These are phyloP conservation scores for Drosophila busckii DNA, from an alignment of 1,140 invertebrate genomes.

Conservation along the genomic window DNA sequence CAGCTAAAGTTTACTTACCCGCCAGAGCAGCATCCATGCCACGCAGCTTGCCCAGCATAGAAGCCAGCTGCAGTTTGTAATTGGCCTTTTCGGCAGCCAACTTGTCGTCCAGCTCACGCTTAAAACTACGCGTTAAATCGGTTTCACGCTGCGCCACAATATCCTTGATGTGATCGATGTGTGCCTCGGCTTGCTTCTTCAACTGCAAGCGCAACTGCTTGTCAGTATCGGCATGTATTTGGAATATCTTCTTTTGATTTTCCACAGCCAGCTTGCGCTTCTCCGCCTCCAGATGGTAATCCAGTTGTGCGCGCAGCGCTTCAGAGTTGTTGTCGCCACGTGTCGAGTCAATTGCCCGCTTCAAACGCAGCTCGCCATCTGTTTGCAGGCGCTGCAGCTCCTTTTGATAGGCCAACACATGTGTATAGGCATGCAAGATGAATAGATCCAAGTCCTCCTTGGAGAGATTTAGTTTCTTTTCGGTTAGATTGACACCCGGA, in stretches of 20 bases:
- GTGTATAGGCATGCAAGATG: constrained; percentile 83
- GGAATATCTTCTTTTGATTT: constrained; percentile 81
- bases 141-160: constrained; percentile 85
- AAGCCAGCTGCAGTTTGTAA: constrained; percentile 89
- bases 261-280: constrained; percentile 80
- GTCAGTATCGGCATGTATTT: constrained; percentile 84
- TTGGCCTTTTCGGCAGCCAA: constrained; percentile 84
- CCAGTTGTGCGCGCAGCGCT: constrained; percentile 80
- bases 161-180: constrained; percentile 89
- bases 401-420: constrained; percentile 85
- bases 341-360: constrained; percentile 82
- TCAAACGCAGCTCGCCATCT: constrained; percentile 82
- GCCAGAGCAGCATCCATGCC: constrained; percentile 93
- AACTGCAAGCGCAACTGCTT: constrained; percentile 87
- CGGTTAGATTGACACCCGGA: constrained; percentile 84
- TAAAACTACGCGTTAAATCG: constrained; percentile 84
- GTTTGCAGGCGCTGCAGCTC: constrained; percentile 85
- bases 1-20: constrained; percentile 81
- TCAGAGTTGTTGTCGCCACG: constrained; percentile 78
- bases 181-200: constrained; percentile 88
- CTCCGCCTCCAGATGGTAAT: constrained; percentile 81
- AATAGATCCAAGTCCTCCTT: constrained; percentile 86
- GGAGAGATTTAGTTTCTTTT: constrained; percentile 83
- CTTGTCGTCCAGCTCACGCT: constrained; percentile 85
- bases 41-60: constrained; percentile 88